A percentile compares a stretch with the other conserved stretches of the same genome.
phyloP scores from a whole-genome alignment of 2,888 invertebrate genomes.

The Lycocerus yunnanus region DNA sequence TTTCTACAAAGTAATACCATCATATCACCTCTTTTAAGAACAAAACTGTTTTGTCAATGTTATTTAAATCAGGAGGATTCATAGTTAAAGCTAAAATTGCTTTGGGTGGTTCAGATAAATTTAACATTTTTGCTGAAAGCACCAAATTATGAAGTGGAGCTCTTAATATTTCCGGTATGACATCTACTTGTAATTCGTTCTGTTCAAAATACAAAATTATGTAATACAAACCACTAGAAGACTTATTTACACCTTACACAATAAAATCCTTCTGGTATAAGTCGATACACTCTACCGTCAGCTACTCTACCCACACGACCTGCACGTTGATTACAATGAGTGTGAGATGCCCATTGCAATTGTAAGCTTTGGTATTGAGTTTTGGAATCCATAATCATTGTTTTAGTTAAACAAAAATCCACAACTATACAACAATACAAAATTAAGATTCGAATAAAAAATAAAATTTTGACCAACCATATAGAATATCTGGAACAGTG shows the following conservation, averaged over 20 bases:
- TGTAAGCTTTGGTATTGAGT: conserved; percentile 81
- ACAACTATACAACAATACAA: conserved; percentile 67
- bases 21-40: conserved; percentile 76
- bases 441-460: background rate
- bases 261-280: conserved; percentile 72
- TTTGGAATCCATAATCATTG: conserved; percentile 71
- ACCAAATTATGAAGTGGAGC: conserved; percentile 82
- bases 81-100: conserved; percentile 82
- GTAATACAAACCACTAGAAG: background rate
- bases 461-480: conserved; percentile 59
- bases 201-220: background rate
- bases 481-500: conserved; percentile 86
- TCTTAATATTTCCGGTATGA: conserved; percentile 76
- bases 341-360: conserved; percentile 86
- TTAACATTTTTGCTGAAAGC: conserved; percentile 78
- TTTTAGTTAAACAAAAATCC: conserved; percentile 92
- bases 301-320: conserved; percentile 90
- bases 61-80: conserved; percentile 82
- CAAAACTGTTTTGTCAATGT: conserved; percentile 82
- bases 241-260: conserved; percentile 52
- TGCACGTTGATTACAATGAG: conserved; percentile 86
- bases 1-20: background rate
- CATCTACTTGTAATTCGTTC: conserved; percentile 57
- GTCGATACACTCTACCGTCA: conserved; percentile 83
- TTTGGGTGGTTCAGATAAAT: conserved; percentile 77